Conservation (phyloP, 2,797 vertebrate genomes). For the Myripristis jacobus region DNA sequence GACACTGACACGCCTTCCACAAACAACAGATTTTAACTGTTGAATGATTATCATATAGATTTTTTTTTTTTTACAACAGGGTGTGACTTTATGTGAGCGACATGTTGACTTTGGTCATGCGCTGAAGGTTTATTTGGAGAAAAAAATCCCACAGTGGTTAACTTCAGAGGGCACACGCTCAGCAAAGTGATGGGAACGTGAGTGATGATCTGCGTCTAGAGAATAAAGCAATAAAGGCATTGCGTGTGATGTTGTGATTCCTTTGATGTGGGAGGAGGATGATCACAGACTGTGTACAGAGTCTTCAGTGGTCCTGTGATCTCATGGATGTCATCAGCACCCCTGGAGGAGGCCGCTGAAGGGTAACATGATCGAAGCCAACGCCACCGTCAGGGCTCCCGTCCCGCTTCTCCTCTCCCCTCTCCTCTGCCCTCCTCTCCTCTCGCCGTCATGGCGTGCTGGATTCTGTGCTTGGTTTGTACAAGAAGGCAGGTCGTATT, state of each 20-base stretch:
- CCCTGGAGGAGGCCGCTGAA: constrained; percentile 30
- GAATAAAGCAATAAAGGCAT: constrained; percentile 1
- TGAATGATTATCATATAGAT: background rate
- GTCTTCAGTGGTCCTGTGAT: constrained; percentile 45
- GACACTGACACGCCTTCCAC: no score
- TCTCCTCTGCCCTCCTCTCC: background rate
- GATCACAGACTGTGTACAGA: constrained; percentile 45
- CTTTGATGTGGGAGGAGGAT: constrained; percentile 42
- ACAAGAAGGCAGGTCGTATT: no score
- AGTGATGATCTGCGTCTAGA: constrained; percentile 13
- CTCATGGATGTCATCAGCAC: constrained; percentile 43
- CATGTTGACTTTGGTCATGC: background rate
- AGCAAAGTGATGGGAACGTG: background rate
- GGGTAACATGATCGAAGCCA: constrained; percentile 14
- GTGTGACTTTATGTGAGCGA: background rate
- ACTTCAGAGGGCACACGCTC: background rate
- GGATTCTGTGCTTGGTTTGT: no score
- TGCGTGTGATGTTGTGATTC: constrained; percentile 6
- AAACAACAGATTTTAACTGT: no score
- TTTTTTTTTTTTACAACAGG: background rate
- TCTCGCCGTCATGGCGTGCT: background rate
- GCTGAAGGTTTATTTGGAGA: background rate
- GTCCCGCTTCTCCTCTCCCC: background rate
- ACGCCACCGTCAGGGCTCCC: background rate
- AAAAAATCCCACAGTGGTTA: background rate